A percentile compares a stretch with the other conserved stretches of the same genome.
These are phyloP conservation scores for Netelia melanura DNA, from an alignment of 2,888 invertebrate genomes.

Conservation along the genomic window DNA sequence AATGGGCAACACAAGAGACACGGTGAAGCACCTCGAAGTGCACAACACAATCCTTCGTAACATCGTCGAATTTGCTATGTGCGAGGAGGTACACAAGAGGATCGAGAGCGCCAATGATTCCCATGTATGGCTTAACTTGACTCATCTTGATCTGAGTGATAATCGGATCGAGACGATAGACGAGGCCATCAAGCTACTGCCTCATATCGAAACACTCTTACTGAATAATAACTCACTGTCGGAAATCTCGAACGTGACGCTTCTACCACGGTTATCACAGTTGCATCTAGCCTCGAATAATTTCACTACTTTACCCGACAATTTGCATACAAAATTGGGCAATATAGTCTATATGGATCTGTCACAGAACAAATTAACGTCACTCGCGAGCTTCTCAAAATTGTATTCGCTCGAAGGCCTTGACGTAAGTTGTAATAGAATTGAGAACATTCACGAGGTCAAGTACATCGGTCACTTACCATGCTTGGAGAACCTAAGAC, in stretches of 20 bases:
- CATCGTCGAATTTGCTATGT: conserved; percentile 92
- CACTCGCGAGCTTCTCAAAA: conserved; percentile 91
- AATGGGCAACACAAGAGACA: conserved; percentile 87
- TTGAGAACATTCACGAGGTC: conserved; percentile 93
- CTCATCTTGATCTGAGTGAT: conserved; percentile 91
- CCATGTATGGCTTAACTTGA: conserved; percentile 90
- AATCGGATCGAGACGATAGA: conserved; percentile 93
- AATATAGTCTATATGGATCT: conserved; percentile 95
- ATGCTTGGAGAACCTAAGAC: conserved; percentile 93
- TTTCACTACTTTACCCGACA: conserved; percentile 89
- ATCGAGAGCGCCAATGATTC: conserved; percentile 85
- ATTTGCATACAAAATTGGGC: conserved; percentile 94
- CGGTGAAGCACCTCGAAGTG: conserved; percentile 88
- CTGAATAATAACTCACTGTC: conserved; percentile 92
- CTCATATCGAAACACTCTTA: conserved; percentile 89
- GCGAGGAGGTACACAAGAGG: conserved; percentile 93
- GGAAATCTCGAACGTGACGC: conserved; percentile 91
- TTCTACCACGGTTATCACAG: conserved; percentile 91
- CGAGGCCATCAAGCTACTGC: conserved; percentile 91
- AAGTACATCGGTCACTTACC: conserved; percentile 92
- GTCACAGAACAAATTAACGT: conserved; percentile 92
- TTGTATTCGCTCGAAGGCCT: conserved; percentile 94
- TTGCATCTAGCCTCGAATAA: conserved; percentile 92
- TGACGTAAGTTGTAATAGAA: conserved; percentile 94
- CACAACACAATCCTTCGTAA: conserved; percentile 89